Conservation (phyloP, 2,797 vertebrate species). For the Diplodus sargus region DNA sequence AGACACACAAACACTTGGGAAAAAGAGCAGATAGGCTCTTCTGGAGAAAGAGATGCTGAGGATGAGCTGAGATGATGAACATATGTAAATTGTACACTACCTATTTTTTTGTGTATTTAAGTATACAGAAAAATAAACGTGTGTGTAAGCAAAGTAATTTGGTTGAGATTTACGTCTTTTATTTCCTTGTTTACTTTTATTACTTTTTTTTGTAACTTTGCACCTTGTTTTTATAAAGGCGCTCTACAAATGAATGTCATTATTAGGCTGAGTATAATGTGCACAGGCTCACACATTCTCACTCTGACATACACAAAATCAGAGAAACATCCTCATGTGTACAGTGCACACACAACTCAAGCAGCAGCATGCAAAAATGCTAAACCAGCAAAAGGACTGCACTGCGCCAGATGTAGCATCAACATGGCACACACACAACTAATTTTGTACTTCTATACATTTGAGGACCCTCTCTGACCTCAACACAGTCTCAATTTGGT, state of each 20-base stretch:
- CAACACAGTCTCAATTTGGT: too few species aligned
- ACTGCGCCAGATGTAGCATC: conserved; percentile 58
- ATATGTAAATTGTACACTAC: not conserved
- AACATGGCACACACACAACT: conserved; percentile 1
- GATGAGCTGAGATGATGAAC: not conserved
- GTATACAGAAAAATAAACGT: not conserved
- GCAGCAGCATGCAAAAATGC: conserved; percentile 62
- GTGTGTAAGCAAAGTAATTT: not conserved
- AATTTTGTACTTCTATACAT: conserved; percentile 12
- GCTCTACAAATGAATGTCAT: not conserved
- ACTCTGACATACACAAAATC: conserved; percentile 21
- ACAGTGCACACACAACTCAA: conserved; percentile 37
- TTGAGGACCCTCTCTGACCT: not conserved
- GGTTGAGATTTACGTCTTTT: not conserved
- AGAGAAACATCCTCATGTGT: conserved; percentile 14
- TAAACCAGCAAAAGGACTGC: conserved; percentile 55
- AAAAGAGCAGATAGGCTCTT: conserved; percentile 30
- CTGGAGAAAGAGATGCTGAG: not conserved
- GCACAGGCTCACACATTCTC: not conserved
- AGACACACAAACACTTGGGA: conserved; percentile 31
- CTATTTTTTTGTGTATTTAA: not conserved
- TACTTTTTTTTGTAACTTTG: not conserved
- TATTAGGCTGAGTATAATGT: not conserved
- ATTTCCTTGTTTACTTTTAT: not conserved
- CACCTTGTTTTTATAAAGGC: not conserved